Conservation (phyloP, 92 coral and sea anemone genomes). For the Palythoa grandis region DNA sequence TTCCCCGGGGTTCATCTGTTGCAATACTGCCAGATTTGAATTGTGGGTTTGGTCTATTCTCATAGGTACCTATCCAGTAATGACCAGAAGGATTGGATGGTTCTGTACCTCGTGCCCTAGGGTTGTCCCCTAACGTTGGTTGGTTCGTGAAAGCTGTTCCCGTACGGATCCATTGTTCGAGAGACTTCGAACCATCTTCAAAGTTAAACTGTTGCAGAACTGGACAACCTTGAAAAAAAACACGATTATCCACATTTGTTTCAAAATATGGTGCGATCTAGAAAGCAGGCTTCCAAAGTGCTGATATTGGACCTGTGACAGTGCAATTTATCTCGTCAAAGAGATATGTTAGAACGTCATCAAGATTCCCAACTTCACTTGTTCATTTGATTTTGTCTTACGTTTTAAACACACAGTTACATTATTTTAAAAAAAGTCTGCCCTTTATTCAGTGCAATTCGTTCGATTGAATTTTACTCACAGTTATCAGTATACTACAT, state of each 20-base stretch:
- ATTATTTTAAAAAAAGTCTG: too few species aligned
- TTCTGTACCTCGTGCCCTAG: background rate
- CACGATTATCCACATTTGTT: background rate
- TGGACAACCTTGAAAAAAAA: constrained; percentile 1
- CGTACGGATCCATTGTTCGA: background rate
- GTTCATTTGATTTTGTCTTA: too few species aligned
- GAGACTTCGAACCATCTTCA: constrained; percentile 13
- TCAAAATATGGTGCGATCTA: background rate
- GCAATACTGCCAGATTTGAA: too few species aligned
- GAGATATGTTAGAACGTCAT: too few species aligned
- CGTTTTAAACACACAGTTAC: too few species aligned
- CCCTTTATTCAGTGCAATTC: too few species aligned
- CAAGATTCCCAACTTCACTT: too few species aligned
- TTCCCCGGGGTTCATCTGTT: background rate
- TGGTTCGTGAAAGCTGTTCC: constrained; percentile 6
- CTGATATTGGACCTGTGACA: too few species aligned
- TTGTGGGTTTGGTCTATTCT: background rate
- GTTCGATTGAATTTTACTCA: too few species aligned
- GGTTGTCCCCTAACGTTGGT: constrained; percentile 5
- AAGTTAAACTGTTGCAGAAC: background rate
- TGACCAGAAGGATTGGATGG: background rate
- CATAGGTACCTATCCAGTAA: background rate
- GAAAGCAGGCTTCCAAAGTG: too few species aligned
- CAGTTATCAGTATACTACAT: too few species aligned
- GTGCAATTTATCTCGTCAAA: too few species aligned